Conservation (phyloP, 1,140 invertebrate genomes). For the Oncopeltus fasciatus region DNA sequence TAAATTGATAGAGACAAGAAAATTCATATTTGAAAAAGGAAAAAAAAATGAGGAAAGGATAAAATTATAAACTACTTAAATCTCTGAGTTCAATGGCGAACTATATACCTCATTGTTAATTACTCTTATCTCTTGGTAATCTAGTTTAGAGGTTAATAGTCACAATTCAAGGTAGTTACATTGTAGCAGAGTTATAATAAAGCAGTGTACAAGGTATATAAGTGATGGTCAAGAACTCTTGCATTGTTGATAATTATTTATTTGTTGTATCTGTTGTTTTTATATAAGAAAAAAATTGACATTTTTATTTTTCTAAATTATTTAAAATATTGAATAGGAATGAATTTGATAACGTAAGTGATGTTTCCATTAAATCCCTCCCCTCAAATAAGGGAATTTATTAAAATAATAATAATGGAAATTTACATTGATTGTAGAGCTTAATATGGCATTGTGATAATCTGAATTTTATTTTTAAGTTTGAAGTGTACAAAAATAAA, state of each 20-base stretch:
- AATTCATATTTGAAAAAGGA: background rate
- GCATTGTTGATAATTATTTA: background rate
- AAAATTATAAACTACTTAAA: background rate
- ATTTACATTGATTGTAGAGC: too few species aligned
- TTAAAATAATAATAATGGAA: too few species aligned
- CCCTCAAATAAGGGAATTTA: background rate
- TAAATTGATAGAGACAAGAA: background rate
- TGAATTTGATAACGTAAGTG: background rate
- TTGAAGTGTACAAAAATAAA: conserved; percentile 1
- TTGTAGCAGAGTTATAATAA: background rate
- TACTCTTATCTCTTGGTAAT: background rate
- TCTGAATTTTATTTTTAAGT: background rate
- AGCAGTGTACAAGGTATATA: background rate
- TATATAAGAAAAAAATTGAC: background rate
- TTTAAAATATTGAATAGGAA: background rate
- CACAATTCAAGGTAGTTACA: background rate
- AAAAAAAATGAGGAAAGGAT: background rate
- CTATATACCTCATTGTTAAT: background rate
- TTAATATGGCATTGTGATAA: background rate
- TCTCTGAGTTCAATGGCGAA: background rate
- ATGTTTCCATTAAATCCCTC: background rate
- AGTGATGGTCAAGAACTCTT: background rate
- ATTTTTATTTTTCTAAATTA: background rate
- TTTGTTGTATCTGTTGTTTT: background rate
- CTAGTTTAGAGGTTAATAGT: background rate